phyloP scores from a whole-genome alignment of 2,113 vertebrate genomes.

The Anarrhichthys ocellatus region DNA sequence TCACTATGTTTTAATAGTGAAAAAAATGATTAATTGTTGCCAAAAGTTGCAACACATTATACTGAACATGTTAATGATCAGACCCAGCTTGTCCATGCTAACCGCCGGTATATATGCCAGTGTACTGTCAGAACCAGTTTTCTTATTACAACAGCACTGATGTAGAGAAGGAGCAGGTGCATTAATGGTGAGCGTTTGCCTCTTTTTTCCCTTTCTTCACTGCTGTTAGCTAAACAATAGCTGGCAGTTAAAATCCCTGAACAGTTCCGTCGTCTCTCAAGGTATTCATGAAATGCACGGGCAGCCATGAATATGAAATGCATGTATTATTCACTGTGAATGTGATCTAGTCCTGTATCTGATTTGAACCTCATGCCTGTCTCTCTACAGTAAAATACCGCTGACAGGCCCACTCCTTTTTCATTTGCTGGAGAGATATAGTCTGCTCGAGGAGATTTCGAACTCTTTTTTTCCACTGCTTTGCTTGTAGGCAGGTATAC shows the following conservation, averaged over 20 bases:
- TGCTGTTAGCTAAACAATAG: conserved; percentile 39
- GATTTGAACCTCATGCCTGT: conserved; percentile 52
- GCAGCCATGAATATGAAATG: conserved; percentile 58
- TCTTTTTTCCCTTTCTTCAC: conserved; percentile 6
- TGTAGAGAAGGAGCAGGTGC: conserved; percentile 6
- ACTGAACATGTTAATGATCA: neutral
- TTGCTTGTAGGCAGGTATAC: conserved; percentile 3
- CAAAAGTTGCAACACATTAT: neutral
- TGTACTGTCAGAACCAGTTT: conserved; percentile 14
- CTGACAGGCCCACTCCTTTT: conserved; percentile 59
- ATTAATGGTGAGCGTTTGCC: conserved; percentile 14
- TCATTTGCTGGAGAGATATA: conserved; percentile 58
- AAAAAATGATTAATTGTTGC: neutral
- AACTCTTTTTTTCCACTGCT: conserved; percentile 24
- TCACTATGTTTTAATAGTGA: no score
- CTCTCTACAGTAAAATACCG: conserved; percentile 49
- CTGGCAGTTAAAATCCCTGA: conserved; percentile 52
- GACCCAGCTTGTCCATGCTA: neutral
- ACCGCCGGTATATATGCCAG: neutral
- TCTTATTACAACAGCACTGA: conserved; percentile 30
- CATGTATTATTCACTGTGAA: conserved; percentile 57
- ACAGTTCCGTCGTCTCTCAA: conserved; percentile 29
- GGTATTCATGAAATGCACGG: conserved; percentile 54
- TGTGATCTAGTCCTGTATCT: conserved; percentile 48
- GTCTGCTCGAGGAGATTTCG: conserved; percentile 27